These are phyloP conservation scores for Pluvianellus socialis DNA, from an alignment of 2,113 vertebrate species.

Conservation along the genomic window DNA sequence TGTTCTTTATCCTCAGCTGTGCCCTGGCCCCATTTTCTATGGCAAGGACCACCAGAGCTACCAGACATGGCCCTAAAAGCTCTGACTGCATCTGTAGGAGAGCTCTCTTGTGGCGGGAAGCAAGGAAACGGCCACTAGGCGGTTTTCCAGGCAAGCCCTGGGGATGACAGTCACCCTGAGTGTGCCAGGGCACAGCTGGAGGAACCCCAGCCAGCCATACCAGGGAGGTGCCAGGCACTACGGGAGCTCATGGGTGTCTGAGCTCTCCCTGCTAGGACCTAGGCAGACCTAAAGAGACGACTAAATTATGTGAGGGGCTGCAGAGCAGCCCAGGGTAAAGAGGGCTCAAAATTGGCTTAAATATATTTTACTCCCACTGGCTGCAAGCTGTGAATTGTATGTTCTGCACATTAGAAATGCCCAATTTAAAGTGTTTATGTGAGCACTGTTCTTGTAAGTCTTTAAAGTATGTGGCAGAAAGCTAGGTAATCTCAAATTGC, in stretches of 20 bases:
- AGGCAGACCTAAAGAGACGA: not conserved
- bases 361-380: not conserved
- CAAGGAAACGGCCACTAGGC: not conserved
- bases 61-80: not conserved
- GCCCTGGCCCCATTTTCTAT: not conserved
- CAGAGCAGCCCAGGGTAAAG: not conserved
- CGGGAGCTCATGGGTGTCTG: not conserved
- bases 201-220: accelerated
- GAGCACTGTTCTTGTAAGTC: not conserved
- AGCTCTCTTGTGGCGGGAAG: not conserved
- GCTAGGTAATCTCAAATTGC: not conserved
- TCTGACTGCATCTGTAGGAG: not conserved
- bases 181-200: not conserved
- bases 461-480: not conserved
- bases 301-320: not conserved
- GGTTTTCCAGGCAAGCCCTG: not conserved
- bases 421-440: not conserved
- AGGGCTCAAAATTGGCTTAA: not conserved
- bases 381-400: not conserved
- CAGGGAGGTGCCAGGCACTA: not conserved
- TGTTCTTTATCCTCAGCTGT: not conserved
- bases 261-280: not conserved
- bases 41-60: not conserved
- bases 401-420: not conserved
- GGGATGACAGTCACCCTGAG: not conserved